phyloP scores from a whole-genome alignment of 2,113 vertebrate species.

The Condylura cristata region DNA sequence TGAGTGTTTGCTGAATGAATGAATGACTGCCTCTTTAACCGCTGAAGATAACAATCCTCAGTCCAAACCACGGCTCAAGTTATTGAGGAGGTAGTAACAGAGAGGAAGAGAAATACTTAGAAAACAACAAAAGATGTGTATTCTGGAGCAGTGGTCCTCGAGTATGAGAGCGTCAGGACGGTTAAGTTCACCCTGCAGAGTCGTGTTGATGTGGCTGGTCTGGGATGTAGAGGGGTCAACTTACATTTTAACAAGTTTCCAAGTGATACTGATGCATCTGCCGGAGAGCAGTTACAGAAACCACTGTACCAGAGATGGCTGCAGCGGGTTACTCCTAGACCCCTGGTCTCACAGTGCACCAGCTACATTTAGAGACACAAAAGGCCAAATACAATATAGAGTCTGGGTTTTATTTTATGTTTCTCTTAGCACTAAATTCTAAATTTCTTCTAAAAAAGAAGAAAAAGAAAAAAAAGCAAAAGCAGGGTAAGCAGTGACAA shows the following conservation, averaged over 20 bases:
- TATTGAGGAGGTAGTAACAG: not conserved
- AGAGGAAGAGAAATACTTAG: not conserved
- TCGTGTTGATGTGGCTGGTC: not conserved
- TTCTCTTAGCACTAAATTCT: not conserved
- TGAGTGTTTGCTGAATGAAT: not conserved
- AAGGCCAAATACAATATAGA: not conserved
- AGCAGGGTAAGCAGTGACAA: not conserved
- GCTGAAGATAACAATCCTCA: not conserved
- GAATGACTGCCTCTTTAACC: not conserved
- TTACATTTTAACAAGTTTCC: not conserved
- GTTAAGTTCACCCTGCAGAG: not conserved
- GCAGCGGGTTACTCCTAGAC: not conserved
- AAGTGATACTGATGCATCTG: not conserved
- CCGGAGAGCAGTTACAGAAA: not conserved
- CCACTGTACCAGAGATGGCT: not conserved
- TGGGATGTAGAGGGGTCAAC: not conserved
- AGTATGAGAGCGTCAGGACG: not conserved
- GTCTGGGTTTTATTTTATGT: conserved; percentile 49
- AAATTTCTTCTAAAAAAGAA: not conserved
- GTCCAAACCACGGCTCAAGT: not conserved
- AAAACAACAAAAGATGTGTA: not conserved
- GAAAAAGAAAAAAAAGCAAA: not conserved
- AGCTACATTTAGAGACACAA: not conserved
- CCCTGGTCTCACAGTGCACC: not conserved
- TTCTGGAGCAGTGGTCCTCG: not conserved